Evolutionary conservation across 1,140 invertebrate genomes (phyloP), one percentile per base, ranked within the genome.

Genomic region (Caenorhabditis briggsae): DNA sequence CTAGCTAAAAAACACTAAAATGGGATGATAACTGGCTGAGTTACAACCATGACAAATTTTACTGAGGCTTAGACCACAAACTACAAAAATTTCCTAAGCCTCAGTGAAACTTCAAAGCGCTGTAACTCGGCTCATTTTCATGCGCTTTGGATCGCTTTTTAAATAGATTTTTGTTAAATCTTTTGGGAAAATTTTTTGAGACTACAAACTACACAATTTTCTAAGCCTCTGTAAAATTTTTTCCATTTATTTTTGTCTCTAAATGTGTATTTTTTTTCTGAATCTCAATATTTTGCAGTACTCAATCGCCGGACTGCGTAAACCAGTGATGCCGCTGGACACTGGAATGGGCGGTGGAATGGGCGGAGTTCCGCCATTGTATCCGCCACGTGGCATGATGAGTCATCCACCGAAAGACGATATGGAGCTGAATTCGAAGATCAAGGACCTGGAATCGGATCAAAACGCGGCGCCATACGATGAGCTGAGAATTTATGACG

Each of bases 401-500:
- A 8, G 58, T 12, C 82, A 48, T 53, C 56, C 11, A 61, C 46
- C 55, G 43, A 83, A 64, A 70, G 50, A 23, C 55, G 91, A 92
- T 88, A 91, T 92, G 55, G 87, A 89, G 41, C 55, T 92, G n/a
- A 92, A 92, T 84, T 89, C 90, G 41, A 85, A 88, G 64, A 90
- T 92, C 14, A 90, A 92, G 58, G 90, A 92, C 82, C 82, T 92
- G 82, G 91, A 92, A 41, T 88, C 88, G 9, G 91, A 92, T 86
- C 91, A 92, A 58, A 92, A 92, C 82, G 90, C 83, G 46, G 91
- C 90, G 6, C 91, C 91, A 11, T 92, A 92, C 85, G 91, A 92
- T 83, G 91, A 92, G 82, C 58, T 92, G 18, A 64, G 91, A 59
- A 91, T 92, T 83, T 92, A 92, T 70, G 91, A 92, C 70, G 88